Evolutionary conservation across 2,888 invertebrate genomes (phyloP).

Genomic region (Exephanes ischioxanthus): DNA sequence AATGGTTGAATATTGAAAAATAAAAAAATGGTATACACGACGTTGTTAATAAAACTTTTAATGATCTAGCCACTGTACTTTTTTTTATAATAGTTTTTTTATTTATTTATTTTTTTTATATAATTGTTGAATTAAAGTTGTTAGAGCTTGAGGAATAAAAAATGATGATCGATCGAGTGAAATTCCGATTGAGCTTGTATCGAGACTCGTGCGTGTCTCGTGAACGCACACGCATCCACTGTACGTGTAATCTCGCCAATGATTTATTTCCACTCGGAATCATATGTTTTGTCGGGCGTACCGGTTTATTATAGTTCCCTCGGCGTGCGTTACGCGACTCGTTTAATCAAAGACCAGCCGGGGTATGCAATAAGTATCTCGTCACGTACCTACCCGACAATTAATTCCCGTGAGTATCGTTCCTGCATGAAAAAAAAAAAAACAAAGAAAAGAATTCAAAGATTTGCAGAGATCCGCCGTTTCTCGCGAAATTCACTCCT

Average conservation of each 20-base stretch:
- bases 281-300: conserved; percentile 17
- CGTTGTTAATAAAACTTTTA: not conserved
- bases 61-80: not conserved
- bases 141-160: not conserved
- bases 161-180: not conserved
- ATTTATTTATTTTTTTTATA: not conserved
- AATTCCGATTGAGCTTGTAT: conserved; percentile 8
- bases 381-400: conserved; percentile 22
- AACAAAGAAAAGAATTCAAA: not conserved
- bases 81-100: not conserved
- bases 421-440: conserved; percentile 1
- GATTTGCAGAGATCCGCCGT: not conserved
- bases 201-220: not conserved
- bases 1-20: not conserved
- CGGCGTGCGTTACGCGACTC: conserved; percentile 29
- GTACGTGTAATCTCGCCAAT: not conserved
- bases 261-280: conserved; percentile 36
- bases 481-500: not conserved
- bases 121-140: not conserved
- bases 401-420: conserved; percentile 16
- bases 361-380: conserved; percentile 13
- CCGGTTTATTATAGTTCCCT: conserved; percentile 27
- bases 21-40: too few species aligned
- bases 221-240: not conserved
- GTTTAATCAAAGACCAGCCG: conserved; percentile 11